Base-by-base conservation (phyloP, 2,888 invertebrate genomes). In the Oscheius sp. region DNA sequence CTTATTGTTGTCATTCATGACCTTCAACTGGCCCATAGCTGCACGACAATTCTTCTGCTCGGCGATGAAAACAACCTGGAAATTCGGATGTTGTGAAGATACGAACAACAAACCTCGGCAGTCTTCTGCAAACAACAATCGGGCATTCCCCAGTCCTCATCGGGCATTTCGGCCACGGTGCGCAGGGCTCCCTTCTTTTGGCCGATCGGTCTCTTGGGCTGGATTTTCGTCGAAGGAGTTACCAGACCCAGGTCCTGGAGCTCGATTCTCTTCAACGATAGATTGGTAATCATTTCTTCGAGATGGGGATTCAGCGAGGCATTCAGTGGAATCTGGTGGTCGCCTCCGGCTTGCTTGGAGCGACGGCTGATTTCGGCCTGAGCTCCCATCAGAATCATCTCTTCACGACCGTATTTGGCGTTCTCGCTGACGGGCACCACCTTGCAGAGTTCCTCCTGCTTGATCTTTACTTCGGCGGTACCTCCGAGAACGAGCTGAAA, bases 1-100 rank as follows among this genome's bases (percentile, higher is more conserved):
- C 29, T 91, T 91, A 84, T 92, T 92, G 87, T 91, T 92, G 87
- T 92, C 93, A 74, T 77, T 79, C 75, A 82, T 76, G 50, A 92
- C 90, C 84, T 92, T 92, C 62, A 95, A 89, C 76, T 89, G 90
- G 1, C 96, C 96, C 66, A 95, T 93, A 58, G 93, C 93, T 71
- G 92, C 92, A 75, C 95, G 92, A 11, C 93, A 91, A 88, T 96
- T 94, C 29, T 93, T 92, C 90, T 92, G 92, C 86, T 94, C 93
- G 66, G 93, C 90, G 62, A 97, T 94, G 81, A 91, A 92, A 11
- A 96, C 94, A 11, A 96, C 94, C 90, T 91, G 42, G 73, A 79
- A 7, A 11, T 21, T 29, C 1, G 29, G 50, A 42, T 33, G 11
- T 7, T 13, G 7, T 33, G 2, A 10, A 21, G n/a, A 13, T 29